Conservation (phyloP, 2,797 vertebrate genomes). For the Enteromius thamalakanensis region DNA sequence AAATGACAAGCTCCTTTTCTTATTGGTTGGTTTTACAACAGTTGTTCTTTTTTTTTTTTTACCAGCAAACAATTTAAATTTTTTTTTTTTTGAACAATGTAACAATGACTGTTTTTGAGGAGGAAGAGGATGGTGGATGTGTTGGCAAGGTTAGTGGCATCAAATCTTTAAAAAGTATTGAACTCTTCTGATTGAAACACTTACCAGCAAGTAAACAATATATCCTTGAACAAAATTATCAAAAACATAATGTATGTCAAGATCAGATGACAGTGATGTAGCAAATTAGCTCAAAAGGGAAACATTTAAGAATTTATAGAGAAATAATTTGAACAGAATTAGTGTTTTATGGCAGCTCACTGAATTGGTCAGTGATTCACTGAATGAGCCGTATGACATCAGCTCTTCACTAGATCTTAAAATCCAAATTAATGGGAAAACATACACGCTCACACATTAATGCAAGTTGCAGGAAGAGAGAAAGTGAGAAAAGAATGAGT, state of each 20-base stretch:
- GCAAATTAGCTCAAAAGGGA: no score
- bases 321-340: no score
- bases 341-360: no score
- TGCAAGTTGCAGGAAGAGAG: no score
- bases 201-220: neutral
- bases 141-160: neutral
- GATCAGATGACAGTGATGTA: neutral
- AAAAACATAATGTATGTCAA: neutral
- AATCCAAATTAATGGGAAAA: no score
- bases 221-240: neutral
- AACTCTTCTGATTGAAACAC: neutral
- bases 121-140: neutral
- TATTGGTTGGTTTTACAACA: neutral
- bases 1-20: conserved; percentile 10
- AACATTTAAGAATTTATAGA: no score
- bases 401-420: no score
- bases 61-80: neutral
- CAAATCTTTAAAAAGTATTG: neutral
- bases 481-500: no score
- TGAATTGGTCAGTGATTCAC: no score
- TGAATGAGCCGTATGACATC: no score
- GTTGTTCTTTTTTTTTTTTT: neutral
- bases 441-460: no score
- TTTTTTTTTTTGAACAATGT: no score
- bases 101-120: conserved; percentile 5